Percentiles rank a stretch among this genome's conserved stretches.
Conservation (phyloP, 2,113 vertebrate species). For the Amphilophus citrinellus region DNA sequence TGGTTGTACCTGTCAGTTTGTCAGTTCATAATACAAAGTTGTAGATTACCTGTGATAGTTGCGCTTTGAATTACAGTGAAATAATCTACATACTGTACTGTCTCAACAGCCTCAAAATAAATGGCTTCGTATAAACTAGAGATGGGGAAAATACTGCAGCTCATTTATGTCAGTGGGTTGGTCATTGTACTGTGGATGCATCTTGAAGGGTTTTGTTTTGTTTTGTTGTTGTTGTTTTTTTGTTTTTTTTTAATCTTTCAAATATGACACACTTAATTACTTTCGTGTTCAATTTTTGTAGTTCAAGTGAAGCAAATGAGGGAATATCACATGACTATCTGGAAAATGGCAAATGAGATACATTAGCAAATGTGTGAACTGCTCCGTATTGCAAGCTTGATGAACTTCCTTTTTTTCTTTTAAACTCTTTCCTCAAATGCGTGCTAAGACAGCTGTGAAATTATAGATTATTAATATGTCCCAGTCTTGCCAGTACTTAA, state of each 20-base stretch:
- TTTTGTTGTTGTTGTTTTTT: too few species aligned
- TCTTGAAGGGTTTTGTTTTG: too few species aligned
- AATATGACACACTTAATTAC: neutral
- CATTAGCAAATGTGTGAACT: neutral
- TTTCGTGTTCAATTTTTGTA: neutral
- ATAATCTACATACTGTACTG: neutral
- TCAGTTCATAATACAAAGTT: conserved; percentile 15
- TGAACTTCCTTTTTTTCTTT: neutral
- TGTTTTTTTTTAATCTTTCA: neutral
- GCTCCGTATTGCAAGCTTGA: neutral
- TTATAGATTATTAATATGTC: neutral
- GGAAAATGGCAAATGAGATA: neutral
- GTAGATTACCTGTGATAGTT: neutral
- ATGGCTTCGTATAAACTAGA: neutral
- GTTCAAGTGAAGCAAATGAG: neutral
- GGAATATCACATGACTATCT: neutral
- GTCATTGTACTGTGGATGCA: neutral
- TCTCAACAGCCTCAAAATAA: neutral
- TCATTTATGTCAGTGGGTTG: neutral
- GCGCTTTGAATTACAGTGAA: conserved; percentile 14
- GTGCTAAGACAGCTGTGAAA: neutral
- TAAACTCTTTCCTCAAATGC: neutral
- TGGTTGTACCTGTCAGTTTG: conserved; percentile 18
- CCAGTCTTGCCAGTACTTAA: neutral
- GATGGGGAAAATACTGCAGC: neutral